Percentiles rank a stretch among this genome's conserved stretches.
Conservation (phyloP, 1,140 invertebrate genomes). For the Drosophila arawakana region DNA sequence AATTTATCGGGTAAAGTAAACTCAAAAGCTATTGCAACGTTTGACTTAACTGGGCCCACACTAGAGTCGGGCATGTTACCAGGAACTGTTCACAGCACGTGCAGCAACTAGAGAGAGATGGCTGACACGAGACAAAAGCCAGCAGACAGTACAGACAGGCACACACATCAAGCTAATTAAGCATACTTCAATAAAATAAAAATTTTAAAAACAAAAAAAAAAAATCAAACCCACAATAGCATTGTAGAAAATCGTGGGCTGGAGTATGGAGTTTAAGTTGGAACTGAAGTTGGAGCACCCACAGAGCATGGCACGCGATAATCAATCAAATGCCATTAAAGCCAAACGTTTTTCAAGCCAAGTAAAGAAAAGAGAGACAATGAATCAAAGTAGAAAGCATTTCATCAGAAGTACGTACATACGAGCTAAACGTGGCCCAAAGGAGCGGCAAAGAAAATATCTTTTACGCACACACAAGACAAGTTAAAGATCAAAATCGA, state of each 20-base stretch:
- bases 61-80: conserved; percentile 22
- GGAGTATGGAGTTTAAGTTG: conserved; percentile 21
- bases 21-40: conserved; percentile 36
- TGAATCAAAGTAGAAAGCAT: conserved; percentile 77
- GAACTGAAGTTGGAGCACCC: conserved; percentile 58
- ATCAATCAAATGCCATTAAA: conserved; percentile 83
- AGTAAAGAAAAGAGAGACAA: conserved; percentile 44
- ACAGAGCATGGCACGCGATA: conserved; percentile 80
- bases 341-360: conserved; percentile 68
- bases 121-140: conserved; percentile 24
- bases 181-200: conserved; percentile 70
- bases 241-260: conserved; percentile 69
- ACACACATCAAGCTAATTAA: conserved; percentile 72
- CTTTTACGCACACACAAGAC: conserved; percentile 62
- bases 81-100: conserved; percentile 65
- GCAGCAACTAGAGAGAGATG: conserved; percentile 33
- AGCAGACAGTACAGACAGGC: conserved; percentile 10
- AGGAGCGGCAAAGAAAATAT: conserved; percentile 75
- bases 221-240: conserved; percentile 47
- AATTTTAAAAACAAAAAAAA: conserved; percentile 29
- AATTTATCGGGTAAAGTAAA: conserved; percentile 21
- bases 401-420: conserved; percentile 64
- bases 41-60: conserved; percentile 30
- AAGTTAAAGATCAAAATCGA: conserved; percentile 80
- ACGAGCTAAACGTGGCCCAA: conserved; percentile 15